Evolutionary conservation across 2,888 invertebrate species (phyloP), one percentile per base, ranked within the genome.

Genomic region (Gonocerus acuteangulatus): DNA sequence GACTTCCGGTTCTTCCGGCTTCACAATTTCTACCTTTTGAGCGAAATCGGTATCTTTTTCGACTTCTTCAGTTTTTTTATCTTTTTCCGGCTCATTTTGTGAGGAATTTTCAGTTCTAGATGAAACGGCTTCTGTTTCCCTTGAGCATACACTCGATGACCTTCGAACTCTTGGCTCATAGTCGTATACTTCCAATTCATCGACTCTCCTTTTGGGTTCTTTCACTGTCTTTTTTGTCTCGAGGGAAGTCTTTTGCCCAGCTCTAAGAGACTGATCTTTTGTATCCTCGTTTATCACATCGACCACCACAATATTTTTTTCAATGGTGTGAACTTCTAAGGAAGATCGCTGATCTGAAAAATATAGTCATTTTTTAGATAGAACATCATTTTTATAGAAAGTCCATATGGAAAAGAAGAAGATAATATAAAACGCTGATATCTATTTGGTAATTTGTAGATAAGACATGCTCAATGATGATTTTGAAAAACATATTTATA

Each of bases 201-300:
- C 48, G 2, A 48, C 48, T 59, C 34, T 59, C 16, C 32, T 48
- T 32, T 56, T 48, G 36, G 45, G 6, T 56, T 54, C 47, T 23
- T 39, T 45, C 15, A 45, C 13, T 36, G 3, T 27, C 21, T 32
- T 54, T 42, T 42, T 54, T 2, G 13, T 15, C 22, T 54, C 54
- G n/a, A 11, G 21, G 2, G 51, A 21, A 19, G 23, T 21, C 22
- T 54, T 54, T 6, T 11, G 36, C 42, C 42, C 57, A 16, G 57
- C 1, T 57, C 18, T 57, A 3, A 3, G 1, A 16, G 27, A 7
- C 7, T 57, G 23, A 6, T 61, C 61, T 34, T 61, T 61, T 4
- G 57, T 61, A 27, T 65, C 65, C 13, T 62, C 63, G 48, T 65
- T 65, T 11, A 63, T 63, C 2, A 65, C 65, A 51, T 65, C 65